These are phyloP conservation scores for Aethes cnicana DNA, from an alignment of 2,888 invertebrate species.

Conservation along the genomic window DNA sequence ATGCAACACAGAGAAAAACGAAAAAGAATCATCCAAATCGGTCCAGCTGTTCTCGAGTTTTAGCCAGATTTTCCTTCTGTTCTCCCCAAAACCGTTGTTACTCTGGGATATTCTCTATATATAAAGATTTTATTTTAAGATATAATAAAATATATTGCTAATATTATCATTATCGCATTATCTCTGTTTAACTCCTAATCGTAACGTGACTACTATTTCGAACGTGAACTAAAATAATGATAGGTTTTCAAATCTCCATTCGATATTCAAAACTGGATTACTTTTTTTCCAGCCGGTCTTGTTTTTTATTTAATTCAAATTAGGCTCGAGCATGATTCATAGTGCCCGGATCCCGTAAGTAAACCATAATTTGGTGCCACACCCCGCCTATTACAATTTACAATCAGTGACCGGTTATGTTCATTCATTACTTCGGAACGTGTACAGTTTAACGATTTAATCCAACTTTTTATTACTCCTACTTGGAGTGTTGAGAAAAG, in stretches of 20 bases:
- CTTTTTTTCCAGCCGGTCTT: conserved; percentile 9
- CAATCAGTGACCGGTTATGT: conserved; percentile 23
- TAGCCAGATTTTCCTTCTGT: no score
- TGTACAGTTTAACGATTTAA: conserved; percentile 23
- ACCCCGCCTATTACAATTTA: conserved; percentile 17
- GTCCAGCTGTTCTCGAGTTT: no score
- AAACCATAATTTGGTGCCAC: conserved; percentile 32
- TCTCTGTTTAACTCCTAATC: no score
- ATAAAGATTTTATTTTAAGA: no score
- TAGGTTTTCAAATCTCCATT: neutral
- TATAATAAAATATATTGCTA: no score
- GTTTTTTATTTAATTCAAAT: conserved; percentile 18
- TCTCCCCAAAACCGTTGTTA: no score
- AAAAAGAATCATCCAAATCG: no score
- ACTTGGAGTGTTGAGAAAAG: conserved; percentile 24
- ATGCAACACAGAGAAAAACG: no score
- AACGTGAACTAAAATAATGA: neutral
- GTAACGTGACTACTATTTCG: neutral
- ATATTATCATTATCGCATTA: no score
- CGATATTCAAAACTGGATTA: conserved; percentile 3
- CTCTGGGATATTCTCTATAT: no score
- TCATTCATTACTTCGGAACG: conserved; percentile 27
- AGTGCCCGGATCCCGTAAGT: conserved; percentile 26
- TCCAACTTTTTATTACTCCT: conserved; percentile 27
- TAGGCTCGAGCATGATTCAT: conserved; percentile 25